Base-by-base conservation (phyloP, 2,113 vertebrate species). In the Xyliphius kryptos region DNA sequence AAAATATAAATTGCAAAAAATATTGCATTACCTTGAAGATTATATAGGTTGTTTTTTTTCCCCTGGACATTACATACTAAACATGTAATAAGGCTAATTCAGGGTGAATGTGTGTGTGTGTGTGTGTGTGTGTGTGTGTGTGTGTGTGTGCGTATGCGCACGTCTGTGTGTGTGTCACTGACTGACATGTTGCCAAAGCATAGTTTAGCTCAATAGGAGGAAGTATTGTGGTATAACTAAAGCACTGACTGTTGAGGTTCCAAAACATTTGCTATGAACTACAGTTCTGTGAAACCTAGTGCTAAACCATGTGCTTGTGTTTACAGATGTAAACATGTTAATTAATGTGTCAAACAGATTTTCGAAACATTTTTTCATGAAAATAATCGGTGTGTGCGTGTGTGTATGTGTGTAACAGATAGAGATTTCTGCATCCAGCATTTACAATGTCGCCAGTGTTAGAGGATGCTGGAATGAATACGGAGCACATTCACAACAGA, bases 381-480 rank as follows among this genome's bases (percentile, higher is more conserved):
- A 12, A 9, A 12, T 20, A 12, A 11, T 49, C 13, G 53, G 52
- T 46, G 12, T 69, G 47, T 63, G 54, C 43, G 48, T 48, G 51
- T 55, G 50, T 55, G 43, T 47, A 10, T 57, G 55, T 43, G 55
- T 57, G 19, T 52, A n/a, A 59, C 10, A 17, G 26, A 38, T 16
- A 61, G 44, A 26, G 15, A 37, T 14, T 37, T 59, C 22, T 63
- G 58, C 43, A 58, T 47, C 6, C 26, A 60, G 15, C 11, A 17
- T 53, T 5, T 49, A 69, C 67, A 76, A 76, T 73, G 51, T 54
- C 21, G 36, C 47, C 47, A 63, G 57, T 72, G 63, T 75, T 50
- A 51, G 20, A 37, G 60, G 57, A 53, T 57, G 48, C 40, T 49
- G 50, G 41, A 66, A 37, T 52, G 47, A 70, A 69, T 55, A 69